These are phyloP conservation scores for Druon quercuslanigerum DNA, from an alignment of 1,140 invertebrate species.

Conservation along the genomic window DNA sequence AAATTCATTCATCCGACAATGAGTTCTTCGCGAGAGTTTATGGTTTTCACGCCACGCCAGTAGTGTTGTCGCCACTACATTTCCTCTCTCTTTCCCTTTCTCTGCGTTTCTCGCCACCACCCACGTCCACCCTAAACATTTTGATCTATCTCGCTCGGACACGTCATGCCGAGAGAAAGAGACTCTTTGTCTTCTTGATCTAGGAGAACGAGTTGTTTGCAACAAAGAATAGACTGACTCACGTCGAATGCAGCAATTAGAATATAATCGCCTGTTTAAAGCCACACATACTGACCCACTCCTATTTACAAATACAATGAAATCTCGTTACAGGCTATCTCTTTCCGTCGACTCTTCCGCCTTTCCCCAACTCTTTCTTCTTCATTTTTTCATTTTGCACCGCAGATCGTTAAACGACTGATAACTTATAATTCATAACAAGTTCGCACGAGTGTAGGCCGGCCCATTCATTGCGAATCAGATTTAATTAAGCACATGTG, in stretches of 20 bases:
- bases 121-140: conserved; percentile 5
- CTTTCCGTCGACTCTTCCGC: conserved; percentile 22
- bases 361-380: conserved; percentile 20
- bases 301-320: neutral
- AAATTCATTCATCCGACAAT: conserved; percentile 14
- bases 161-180: neutral
- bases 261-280: conserved; percentile 33
- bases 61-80: neutral
- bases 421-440: conserved; percentile 49
- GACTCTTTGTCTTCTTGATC: conserved; percentile 27
- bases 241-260: conserved; percentile 50
- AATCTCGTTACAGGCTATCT: neutral
- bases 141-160: neutral
- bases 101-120: neutral
- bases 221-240: conserved; percentile 51
- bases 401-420: conserved; percentile 44
- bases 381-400: conserved; percentile 17
- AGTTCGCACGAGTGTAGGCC: conserved; percentile 13
- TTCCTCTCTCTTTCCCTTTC: neutral
- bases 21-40: conserved; percentile 6
- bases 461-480: conserved; percentile 3
- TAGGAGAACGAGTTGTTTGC: conserved; percentile 18
- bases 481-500: too few relatives aligned
- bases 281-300: neutral
- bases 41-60: neutral